Percentiles rank a stretch among this genome's conserved stretches.
phyloP scores from a whole-genome alignment of 1,140 invertebrate species.

The Pogonomyrmex californicus region DNA sequence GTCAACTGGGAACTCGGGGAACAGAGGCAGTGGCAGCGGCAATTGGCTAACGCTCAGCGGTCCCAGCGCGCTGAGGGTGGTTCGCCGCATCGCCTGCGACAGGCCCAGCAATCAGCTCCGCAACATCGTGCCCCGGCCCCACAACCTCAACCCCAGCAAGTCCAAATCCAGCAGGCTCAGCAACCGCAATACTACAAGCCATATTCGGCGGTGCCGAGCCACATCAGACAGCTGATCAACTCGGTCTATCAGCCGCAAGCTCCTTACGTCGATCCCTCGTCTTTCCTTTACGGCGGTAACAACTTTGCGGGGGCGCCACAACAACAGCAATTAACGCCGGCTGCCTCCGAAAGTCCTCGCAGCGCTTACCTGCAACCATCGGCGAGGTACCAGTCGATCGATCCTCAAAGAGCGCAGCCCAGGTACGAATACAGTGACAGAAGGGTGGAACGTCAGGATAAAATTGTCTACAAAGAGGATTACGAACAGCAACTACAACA shows the following conservation, averaged over 20 bases:
- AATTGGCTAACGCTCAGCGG: conserved; percentile 66
- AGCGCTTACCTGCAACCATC: conserved; percentile 34
- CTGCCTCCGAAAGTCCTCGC: neutral
- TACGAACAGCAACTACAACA: conserved; percentile 63
- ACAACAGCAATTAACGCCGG: conserved; percentile 36
- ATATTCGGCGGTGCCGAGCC: conserved; percentile 76
- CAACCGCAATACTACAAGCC: conserved; percentile 78
- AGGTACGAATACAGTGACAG: conserved; percentile 40
- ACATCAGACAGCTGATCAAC: conserved; percentile 81
- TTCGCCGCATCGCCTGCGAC: conserved; percentile 15
- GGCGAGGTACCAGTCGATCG: conserved; percentile 39
- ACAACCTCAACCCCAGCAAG: conserved; percentile 28
- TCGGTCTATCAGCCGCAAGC: conserved; percentile 79
- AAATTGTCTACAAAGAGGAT: conserved; percentile 71
- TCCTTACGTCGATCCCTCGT: conserved; percentile 81
- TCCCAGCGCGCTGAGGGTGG: conserved; percentile 70
- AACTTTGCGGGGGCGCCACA: conserved; percentile 16
- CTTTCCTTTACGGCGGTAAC: conserved; percentile 78
- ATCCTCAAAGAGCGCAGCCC: conserved; percentile 1
- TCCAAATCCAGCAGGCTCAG: neutral
- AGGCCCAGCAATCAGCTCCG: neutral
- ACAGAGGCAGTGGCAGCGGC: conserved; percentile 70
- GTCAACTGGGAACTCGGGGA: conserved; percentile 81
- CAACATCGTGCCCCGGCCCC: conserved; percentile 4
- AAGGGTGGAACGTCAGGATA: conserved; percentile 33